Percentiles rank a stretch among this genome's conserved stretches.
Conservation (phyloP, 2,113 vertebrate genomes). For the Syngnathus scovelli region DNA sequence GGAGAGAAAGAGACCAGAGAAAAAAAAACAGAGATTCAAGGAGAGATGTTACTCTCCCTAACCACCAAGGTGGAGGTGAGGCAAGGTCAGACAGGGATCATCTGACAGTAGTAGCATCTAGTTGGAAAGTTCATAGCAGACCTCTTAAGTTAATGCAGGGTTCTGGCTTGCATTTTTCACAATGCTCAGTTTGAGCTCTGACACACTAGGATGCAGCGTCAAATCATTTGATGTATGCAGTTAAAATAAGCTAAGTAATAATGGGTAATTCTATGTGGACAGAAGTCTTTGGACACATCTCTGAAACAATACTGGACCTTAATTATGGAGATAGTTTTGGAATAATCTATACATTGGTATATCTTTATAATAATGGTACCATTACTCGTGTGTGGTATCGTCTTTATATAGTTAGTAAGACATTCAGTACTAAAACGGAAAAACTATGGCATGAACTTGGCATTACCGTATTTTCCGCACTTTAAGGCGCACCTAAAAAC, state of each 20-base stretch:
- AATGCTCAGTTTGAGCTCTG: slow-evolving; percentile 11
- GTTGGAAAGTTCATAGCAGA: slow-evolving; percentile 28
- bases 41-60: slow-evolving; percentile 69
- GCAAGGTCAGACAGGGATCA: slow-evolving; percentile 67
- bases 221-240: background rate
- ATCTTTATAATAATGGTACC: too few species aligned
- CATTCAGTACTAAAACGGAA: too few species aligned
- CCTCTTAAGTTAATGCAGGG: slow-evolving; percentile 23
- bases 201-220: slow-evolving; percentile 8
- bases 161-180: slow-evolving; percentile 1
- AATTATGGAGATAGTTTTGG: background rate
- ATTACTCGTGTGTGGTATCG: too few species aligned
- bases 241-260: background rate
- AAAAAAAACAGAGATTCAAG: slow-evolving; percentile 65
- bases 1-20: slow-evolving; percentile 51
- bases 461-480: too few species aligned
- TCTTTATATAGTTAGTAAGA: too few species aligned
- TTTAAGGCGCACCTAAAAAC: too few species aligned
- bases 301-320: background rate
- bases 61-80: slow-evolving; percentile 54
- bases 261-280: background rate
- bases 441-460: too few species aligned
- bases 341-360: background rate
- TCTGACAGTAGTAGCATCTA: slow-evolving; percentile 42
- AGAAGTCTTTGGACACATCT: background rate